A percentile compares a stretch with the other conserved stretches of the same genome.
phyloP scores from a whole-genome alignment of 2,888 invertebrate genomes.

The Polydrusus cervinus region DNA sequence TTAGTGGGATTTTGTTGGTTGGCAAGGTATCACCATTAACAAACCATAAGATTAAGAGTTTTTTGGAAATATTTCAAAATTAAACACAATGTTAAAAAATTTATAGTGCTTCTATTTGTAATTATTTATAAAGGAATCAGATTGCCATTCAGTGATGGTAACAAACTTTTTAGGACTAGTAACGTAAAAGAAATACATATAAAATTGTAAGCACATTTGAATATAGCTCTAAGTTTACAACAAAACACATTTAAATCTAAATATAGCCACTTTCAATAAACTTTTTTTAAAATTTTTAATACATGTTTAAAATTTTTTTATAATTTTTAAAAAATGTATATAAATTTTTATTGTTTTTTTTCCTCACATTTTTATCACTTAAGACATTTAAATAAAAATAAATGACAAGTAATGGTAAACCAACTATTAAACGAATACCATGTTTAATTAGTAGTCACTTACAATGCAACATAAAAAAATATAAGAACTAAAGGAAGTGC shows the following conservation, averaged over 20 bases:
- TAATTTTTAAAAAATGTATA: slow-evolving; percentile 26
- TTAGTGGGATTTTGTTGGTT: too few relatives aligned
- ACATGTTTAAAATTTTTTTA: slow-evolving; percentile 30
- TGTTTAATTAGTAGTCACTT: slow-evolving; percentile 12
- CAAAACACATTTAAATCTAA: slow-evolving; percentile 29
- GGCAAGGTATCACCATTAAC: too few relatives aligned
- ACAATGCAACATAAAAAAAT: slow-evolving; percentile 23
- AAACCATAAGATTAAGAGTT: too few relatives aligned
- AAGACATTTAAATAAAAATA: slow-evolving; percentile 44
- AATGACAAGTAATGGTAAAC: slow-evolving; percentile 44
- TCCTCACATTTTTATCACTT: slow-evolving; percentile 43
- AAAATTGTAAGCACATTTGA: slow-evolving; percentile 28
- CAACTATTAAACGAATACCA: background rate
- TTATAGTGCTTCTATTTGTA: slow-evolving; percentile 35
- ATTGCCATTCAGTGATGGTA: slow-evolving; percentile 37
- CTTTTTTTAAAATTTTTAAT: slow-evolving; percentile 30
- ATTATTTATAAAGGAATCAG: slow-evolving; percentile 22
- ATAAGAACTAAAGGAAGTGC: slow-evolving; percentile 29
- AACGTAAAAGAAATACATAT: slow-evolving; percentile 27
- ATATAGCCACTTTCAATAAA: slow-evolving; percentile 22
- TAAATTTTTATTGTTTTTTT: slow-evolving; percentile 36
- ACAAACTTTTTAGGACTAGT: slow-evolving; percentile 33
- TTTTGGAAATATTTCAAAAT: slow-evolving; percentile 3
- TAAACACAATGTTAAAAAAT: slow-evolving; percentile 22
- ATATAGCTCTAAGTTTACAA: slow-evolving; percentile 17